A percentile compares a stretch with the other conserved stretches of the same genome.
Conservation (phyloP, 2,797 vertebrate species). For the Liasis olivaceus region DNA sequence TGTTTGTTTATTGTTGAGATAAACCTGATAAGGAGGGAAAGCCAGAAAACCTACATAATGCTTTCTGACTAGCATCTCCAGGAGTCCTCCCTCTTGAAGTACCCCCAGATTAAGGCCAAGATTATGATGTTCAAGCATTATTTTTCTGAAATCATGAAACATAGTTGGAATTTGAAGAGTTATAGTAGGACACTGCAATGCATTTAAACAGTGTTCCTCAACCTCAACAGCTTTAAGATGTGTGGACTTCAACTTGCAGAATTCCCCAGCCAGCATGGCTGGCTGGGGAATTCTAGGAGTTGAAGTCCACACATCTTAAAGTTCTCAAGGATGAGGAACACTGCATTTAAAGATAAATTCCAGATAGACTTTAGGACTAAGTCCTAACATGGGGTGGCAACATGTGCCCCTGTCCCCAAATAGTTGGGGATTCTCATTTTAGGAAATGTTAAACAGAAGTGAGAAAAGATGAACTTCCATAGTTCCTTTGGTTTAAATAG, state of each 20-base stretch:
- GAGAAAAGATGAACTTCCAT: not conserved
- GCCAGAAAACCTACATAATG: not conserved
- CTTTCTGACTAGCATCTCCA: not conserved
- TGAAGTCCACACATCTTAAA: no score
- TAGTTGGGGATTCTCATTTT: not conserved
- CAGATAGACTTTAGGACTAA: not conserved
- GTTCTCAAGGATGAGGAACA: no score
- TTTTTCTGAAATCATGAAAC: not conserved
- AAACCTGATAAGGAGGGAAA: not conserved
- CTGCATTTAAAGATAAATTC: not conserved
- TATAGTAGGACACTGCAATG: not conserved
- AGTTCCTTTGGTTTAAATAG: not conserved
- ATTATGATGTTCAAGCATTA: not conserved
- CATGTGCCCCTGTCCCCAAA: not conserved
- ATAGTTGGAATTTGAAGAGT: slow-evolving; percentile 6
- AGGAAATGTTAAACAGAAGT: not conserved
- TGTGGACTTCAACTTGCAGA: no score
- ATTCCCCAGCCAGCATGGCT: no score
- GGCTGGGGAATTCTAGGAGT: no score
- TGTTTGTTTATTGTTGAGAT: not conserved
- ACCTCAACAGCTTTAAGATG: no score
- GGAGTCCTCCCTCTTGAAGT: not conserved
- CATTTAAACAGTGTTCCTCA: not conserved
- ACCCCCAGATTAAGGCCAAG: not conserved
- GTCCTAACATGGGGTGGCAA: not conserved